Evolutionary conservation across 2,113 vertebrate species (phyloP), one percentile per base, ranked within the genome.

Genomic region (Bettongia penicillata): DNA sequence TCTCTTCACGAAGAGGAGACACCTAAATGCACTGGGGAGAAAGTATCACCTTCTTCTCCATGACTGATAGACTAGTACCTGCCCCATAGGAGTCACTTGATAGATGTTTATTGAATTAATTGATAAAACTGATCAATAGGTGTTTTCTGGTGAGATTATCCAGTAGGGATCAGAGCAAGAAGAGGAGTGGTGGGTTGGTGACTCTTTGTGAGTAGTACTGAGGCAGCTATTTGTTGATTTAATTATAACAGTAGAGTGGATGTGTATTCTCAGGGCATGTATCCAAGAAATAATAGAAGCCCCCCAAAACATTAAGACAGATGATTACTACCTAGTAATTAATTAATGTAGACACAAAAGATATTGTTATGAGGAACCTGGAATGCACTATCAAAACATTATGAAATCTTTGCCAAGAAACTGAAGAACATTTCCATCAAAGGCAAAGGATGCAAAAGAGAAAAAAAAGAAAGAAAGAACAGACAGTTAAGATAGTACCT

Each of bases 41-140:
- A 57, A 31, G 25, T 57, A 31, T 8, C 55, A 57, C 2, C 3
- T 57, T 31, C 23, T 57, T 26, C 28, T 57, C 26, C 26, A 11
- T 28, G 55, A 57, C 3, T 57, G 55, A 57, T 31, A 57, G 9
- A 28, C 9, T 57, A 57, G 26, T 61, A 28, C 26, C 57, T 31
- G 28, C 2, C 2, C 11, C 11, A 31, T 28, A 61, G 57, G 0
- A 61, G 28, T 61, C 57, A 61, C 28, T 61, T 61, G 57, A 61
- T 61, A 31, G 31, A 61, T 61, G 28, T 61, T 95, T 94, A 96
- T 0, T 95, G 47, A 92, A 84, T 68, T 28, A 51, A 77, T 89
- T 48, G 51, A 51, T 51, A 51, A 11, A 51, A 9, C 51, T 51
- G 51, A 55, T 6, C 52, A 52, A 52, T 52, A 52, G 52, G 52